Percentiles rank a stretch among this genome's conserved stretches.
phyloP scores from a whole-genome alignment of 2,113 vertebrate species.

The Saguinus imperator region DNA sequence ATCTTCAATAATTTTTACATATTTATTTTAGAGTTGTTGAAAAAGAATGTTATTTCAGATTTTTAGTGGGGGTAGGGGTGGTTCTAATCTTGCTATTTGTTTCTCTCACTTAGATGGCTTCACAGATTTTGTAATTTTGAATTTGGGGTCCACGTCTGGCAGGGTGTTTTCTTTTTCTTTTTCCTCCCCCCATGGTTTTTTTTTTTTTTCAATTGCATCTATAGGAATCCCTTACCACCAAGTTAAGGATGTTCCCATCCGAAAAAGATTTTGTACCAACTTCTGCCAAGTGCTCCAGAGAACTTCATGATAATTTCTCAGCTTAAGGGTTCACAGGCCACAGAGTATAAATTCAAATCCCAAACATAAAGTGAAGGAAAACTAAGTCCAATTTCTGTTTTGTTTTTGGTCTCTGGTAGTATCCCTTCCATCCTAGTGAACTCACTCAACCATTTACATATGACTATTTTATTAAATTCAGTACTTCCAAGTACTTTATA shows the following conservation, averaged over 20 bases:
- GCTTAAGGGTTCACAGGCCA: background rate
- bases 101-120: background rate
- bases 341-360: background rate
- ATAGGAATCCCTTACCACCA: background rate
- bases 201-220: background rate
- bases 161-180: background rate
- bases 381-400: background rate
- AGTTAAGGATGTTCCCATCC: background rate
- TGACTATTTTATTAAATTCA: background rate
- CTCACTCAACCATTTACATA: background rate
- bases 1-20: background rate
- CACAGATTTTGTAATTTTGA: background rate
- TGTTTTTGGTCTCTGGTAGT: background rate
- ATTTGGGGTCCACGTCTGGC: background rate
- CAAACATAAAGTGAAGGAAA: background rate
- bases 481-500: background rate
- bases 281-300: background rate
- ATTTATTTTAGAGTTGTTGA: background rate
- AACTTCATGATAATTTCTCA: background rate
- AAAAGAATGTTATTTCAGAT: background rate
- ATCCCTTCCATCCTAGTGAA: background rate
- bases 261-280: background rate
- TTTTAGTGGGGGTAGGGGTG: background rate
- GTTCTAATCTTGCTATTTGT: background rate
- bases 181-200: too few relatives aligned